Evolutionary conservation across 2,888 invertebrate genomes (phyloP), one percentile per base, ranked within the genome.

Genomic region (Hipparchia sbordonii): DNA sequence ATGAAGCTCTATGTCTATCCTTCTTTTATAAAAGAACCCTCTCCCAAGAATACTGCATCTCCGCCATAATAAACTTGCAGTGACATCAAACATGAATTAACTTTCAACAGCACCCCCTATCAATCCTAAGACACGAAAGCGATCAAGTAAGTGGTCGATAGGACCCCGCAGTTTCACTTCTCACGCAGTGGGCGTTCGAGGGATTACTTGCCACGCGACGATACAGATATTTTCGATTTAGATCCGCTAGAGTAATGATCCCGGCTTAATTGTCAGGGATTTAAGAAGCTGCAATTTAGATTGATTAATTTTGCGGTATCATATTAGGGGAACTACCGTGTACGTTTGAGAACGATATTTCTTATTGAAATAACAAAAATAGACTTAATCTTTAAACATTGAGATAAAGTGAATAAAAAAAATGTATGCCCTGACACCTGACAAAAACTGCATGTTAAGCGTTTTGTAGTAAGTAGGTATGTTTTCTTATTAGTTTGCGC

Each of bases 51-150:
- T 89, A 88, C 86, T 87, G 88, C 87, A 89, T 87, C 89, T 88
- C 77, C 78, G 77, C 86, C 89, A 85, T 87, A 87, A 87, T 89
- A 91, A 90, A 88, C 85, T 85, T 85, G 85, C 85, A 89, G 83
- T 91, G 92, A 92, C 92, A 92, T 86, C 90, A 86, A 92, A 93
- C 92, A 92, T 80, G 92, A 89, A 90, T 92, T 91, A 92, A 93
- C 92, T 92, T 89, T 90, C 91, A 92, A 86, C 83, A 81, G 83
- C 87, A 87, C 87, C 85, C 87, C 85, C 80, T 85, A 54, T 70
- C 70, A 70, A 70, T 56, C 70, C 83, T 87, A 87, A 90, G 90
- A 90, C 88, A 88, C 85, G 84, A 82, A 89, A 90, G 88, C 86
- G 89, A 87, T 88, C 87, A 84, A 85, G 85, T 90, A 90, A 92